Evolutionary conservation across 2,888 invertebrate genomes (phyloP), one percentile per base, ranked within the genome.

Genomic region (Dryocosmus kuriphilus): DNA sequence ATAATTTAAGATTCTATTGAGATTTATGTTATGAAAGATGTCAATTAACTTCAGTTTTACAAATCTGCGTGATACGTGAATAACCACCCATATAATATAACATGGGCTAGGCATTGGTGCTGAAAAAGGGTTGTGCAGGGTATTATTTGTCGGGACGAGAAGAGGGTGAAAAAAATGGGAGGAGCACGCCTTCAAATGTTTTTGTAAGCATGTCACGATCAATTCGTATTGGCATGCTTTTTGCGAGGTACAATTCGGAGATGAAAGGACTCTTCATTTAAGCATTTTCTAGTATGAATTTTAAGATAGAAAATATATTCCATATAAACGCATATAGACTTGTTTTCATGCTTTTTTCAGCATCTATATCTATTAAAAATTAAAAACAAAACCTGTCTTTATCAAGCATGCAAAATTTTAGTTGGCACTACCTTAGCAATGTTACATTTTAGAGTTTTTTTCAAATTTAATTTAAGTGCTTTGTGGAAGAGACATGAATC

Each of bases 121-220:
- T 41, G 19, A 60, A 73, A 46, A 75, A 74, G 61, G 60, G 80
- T 75, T 71, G 77, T 27, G 76, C 61, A 61, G 67, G 38, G 71
- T 75, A 24, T 74, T 71, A 71, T 71, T 71, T 71, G 71, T 71
- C 30, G 60, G 41, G 75, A 71, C 74, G 55, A 32, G 71, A 55
- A 62, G 71, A 61, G 57, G 74, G 55, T 41, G 46, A n/a, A 61
- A 63, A 79, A 62, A 78, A 76, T 77, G 80, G 74, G 75, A 79
- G 71, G 71, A 81, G 78, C 71, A 71, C 78, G 80, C 75, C 77
- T 81, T 82, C 80, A 80, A 82, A 78, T 77, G 75, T 82, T 83
- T 83, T 83, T 83, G 80, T 80, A 80, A 79, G 83, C 79, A 80
- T 79, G 78, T 82, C 78, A 62, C 81, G 75, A 76, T 79, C 76